Conservation (phyloP, 2,113 vertebrate genomes). For the Lathamus discolor region DNA sequence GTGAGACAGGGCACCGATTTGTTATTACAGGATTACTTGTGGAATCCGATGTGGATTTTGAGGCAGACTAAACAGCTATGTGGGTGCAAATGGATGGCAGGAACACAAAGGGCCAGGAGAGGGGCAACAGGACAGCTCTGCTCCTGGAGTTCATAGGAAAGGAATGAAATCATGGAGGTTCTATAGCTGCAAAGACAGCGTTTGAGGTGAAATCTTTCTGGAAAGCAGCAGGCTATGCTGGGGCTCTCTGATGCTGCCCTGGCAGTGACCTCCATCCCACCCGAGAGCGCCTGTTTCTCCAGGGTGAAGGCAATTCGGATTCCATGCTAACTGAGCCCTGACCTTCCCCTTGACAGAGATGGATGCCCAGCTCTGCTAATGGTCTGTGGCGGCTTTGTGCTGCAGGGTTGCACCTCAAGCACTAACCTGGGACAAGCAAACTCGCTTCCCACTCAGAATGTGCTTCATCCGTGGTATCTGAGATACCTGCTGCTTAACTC, state of each 20-base stretch:
- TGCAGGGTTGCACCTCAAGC: neutral
- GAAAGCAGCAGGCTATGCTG: neutral
- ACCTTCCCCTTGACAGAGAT: slow-evolving; percentile 59
- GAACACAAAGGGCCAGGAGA: neutral
- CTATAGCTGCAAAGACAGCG: neutral
- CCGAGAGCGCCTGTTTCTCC: neutral
- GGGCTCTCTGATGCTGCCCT: neutral
- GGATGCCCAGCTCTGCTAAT: slow-evolving; percentile 52
- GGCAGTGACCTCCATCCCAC: slow-evolving; percentile 45
- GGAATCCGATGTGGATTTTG: neutral
- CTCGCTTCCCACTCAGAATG: neutral
- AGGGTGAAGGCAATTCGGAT: slow-evolving; percentile 37
- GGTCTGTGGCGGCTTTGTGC: slow-evolving; percentile 19
- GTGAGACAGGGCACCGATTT: neutral
- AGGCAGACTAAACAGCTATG: neutral
- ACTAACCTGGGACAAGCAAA: neutral
- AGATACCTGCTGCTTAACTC: neutral
- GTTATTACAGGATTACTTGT: neutral
- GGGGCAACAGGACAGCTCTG: neutral
- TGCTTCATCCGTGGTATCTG: neutral
- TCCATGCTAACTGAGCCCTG: slow-evolving; percentile 55
- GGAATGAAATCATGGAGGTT: neutral
- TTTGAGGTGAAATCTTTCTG: neutral
- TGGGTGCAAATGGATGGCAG: neutral
- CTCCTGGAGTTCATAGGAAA: neutral